Percentiles rank a stretch among this genome's conserved stretches.
Evolutionary conservation across 2,113 vertebrate genomes (phyloP).

Genomic region (Charadrius vociferus): DNA sequence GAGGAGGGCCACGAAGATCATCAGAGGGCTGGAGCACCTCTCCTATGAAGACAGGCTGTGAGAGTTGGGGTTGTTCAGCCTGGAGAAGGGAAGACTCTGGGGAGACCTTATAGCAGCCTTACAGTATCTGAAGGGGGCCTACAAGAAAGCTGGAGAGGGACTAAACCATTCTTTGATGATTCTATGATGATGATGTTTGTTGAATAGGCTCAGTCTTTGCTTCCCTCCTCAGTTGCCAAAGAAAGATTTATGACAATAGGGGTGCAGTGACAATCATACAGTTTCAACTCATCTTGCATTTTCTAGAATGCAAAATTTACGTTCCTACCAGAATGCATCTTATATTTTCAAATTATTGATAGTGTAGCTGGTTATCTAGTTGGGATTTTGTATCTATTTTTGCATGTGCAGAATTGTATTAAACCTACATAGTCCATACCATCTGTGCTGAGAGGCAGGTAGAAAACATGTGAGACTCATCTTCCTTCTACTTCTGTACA

Average conservation of each 20-base stretch:
- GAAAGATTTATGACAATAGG: background rate
- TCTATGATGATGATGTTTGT: no score
- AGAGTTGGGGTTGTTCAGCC: no score
- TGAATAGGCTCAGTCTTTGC: no score
- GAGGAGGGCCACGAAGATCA: no score
- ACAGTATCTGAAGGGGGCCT: no score
- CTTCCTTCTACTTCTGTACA: background rate
- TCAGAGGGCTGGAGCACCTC: no score
- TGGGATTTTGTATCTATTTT: background rate
- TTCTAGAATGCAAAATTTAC: background rate
- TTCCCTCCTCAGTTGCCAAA: no score
- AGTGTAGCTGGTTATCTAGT: background rate
- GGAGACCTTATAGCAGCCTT: no score
- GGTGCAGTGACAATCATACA: rapidly evolving
- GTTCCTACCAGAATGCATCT: background rate
- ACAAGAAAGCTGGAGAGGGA: no score
- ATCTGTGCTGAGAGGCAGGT: background rate
- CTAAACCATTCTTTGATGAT: no score
- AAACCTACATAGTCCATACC: background rate
- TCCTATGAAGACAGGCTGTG: no score
- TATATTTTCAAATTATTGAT: background rate
- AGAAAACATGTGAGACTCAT: background rate
- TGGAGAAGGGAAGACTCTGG: no score
- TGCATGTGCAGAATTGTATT: background rate
- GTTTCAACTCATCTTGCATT: background rate